Conservation (phyloP, 2,797 vertebrate genomes). For the Onychomys torridus region DNA sequence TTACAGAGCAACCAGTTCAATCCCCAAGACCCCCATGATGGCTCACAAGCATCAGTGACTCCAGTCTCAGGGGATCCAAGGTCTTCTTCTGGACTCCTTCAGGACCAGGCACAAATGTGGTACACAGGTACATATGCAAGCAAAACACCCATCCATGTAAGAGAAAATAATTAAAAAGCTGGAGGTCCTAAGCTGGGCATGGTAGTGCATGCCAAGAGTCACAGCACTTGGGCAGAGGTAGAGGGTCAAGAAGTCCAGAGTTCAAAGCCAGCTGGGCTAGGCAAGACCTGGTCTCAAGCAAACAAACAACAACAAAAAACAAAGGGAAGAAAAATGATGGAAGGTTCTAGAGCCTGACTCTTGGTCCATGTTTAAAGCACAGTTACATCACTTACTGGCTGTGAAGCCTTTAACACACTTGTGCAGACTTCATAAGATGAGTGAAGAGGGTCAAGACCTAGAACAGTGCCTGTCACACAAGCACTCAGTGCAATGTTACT, state of each 20-base stretch:
- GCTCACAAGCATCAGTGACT: background rate
- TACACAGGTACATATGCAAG: background rate
- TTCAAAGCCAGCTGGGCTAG: background rate
- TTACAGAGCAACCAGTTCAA: background rate
- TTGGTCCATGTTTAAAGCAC: conserved; percentile 14
- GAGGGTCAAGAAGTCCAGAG: background rate
- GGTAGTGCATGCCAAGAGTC: background rate
- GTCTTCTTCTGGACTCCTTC: background rate
- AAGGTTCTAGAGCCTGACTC: background rate
- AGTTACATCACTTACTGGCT: background rate
- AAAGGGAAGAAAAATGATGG: background rate
- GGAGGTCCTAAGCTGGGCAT: background rate
- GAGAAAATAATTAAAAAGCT: background rate
- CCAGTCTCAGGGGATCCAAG: background rate
- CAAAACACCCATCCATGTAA: background rate
- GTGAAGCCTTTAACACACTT: background rate
- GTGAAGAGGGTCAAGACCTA: background rate
- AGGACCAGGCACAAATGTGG: background rate
- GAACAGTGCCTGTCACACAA: background rate
- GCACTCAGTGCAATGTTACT: background rate
- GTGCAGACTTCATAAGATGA: background rate
- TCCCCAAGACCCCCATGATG: too few relatives aligned
- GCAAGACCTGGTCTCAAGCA: background rate
- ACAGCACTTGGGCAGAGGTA: background rate
- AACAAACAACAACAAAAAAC: background rate